phyloP scores from a whole-genome alignment of 2,113 vertebrate species.

The Lethenteron reissneri region DNA sequence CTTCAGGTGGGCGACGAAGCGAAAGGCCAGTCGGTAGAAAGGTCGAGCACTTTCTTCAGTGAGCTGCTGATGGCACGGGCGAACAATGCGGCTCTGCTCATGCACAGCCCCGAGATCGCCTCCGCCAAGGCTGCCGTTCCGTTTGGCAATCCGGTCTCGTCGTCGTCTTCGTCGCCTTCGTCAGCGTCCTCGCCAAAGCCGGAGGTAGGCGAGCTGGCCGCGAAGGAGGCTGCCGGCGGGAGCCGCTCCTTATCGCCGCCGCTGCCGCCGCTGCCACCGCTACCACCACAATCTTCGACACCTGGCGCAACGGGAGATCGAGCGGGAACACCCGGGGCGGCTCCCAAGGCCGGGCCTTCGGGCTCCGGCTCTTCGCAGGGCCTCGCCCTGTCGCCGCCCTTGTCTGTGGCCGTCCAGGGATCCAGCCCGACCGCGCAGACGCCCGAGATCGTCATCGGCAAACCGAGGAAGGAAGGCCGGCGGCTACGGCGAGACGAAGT shows the following conservation, averaged over 20 bases:
- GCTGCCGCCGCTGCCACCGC: too few species aligned
- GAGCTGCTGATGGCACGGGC: constrained; percentile 3
- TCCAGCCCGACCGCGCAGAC: not conserved
- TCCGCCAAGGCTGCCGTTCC: too few species aligned
- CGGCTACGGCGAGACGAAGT: constrained; percentile 42
- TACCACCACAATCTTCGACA: too few species aligned
- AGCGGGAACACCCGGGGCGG: too few species aligned
- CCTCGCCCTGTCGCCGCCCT: too few species aligned
- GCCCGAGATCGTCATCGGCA: not conserved
- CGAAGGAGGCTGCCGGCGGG: too few species aligned
- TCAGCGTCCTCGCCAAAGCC: not conserved
- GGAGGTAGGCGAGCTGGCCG: not conserved
- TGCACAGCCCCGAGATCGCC: not conserved
- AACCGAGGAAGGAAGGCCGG: not conserved
- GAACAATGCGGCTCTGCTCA: constrained; percentile 3
- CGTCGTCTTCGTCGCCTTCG: constrained; percentile 3
- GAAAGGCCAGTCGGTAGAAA: not conserved
- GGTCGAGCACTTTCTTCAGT: constrained; percentile 3
- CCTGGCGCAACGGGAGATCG: too few species aligned
- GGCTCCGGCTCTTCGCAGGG: too few species aligned
- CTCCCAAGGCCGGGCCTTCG: too few species aligned
- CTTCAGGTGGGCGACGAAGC: not conserved
- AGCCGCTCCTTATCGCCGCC: too few species aligned
- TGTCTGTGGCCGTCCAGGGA: too few species aligned
- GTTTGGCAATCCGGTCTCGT: not conserved